Evolutionary conservation across 2,888 invertebrate species (phyloP).

Genomic region (Aquatica leii): DNA sequence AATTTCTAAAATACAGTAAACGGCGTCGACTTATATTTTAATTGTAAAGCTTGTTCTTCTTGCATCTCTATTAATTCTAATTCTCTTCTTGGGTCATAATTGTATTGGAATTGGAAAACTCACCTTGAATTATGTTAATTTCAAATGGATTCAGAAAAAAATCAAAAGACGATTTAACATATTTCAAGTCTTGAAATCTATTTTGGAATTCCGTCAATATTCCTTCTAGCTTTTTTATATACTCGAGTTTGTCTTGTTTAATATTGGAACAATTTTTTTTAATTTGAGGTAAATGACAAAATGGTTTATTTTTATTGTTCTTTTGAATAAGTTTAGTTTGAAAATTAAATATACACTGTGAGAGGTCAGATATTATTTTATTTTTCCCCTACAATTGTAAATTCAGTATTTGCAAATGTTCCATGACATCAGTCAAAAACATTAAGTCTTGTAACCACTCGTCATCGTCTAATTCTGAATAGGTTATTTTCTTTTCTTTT

Average conservation of each 20-base stretch:
- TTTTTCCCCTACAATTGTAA: conserved; percentile 37
- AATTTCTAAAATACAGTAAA: conserved; percentile 40
- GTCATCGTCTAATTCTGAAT: conserved; percentile 38
- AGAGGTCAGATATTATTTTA: conserved; percentile 27
- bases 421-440: conserved; percentile 29
- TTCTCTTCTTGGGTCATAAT: conserved; percentile 37
- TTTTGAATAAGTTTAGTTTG: conserved; percentile 23
- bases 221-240: conserved; percentile 41
- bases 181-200: conserved; percentile 23
- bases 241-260: conserved; percentile 36
- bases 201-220: conserved; percentile 26
- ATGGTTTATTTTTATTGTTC: conserved; percentile 32
- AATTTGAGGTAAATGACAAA: conserved; percentile 29
- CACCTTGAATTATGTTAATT: no score
- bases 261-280: conserved; percentile 31
- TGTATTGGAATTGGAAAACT: conserved; percentile 42
- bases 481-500: conserved; percentile 37
- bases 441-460: conserved; percentile 28
- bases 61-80: conserved; percentile 44
- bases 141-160: conserved; percentile 34
- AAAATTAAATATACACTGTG: conserved; percentile 18
- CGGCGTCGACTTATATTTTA: conserved; percentile 31
- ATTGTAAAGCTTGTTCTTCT: conserved; percentile 37
- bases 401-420: conserved; percentile 36
- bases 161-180: conserved; percentile 29